Evolutionary conservation across 2,797 vertebrate genomes (phyloP).

Genomic region (Clarias fuscus): DNA sequence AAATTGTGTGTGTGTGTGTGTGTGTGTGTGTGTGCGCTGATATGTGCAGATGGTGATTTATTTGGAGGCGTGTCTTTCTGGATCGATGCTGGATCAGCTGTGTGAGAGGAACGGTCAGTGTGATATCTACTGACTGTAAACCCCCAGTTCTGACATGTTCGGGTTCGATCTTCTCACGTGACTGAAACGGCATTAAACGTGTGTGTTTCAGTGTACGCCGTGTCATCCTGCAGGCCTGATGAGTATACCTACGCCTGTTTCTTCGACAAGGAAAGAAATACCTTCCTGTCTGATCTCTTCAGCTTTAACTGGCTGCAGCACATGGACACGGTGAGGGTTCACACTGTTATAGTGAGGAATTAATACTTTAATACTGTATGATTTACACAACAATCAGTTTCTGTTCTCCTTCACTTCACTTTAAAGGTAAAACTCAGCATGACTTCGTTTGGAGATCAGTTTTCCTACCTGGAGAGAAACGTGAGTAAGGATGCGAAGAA

Average conservation of each 20-base stretch:
- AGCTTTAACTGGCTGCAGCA: not conserved
- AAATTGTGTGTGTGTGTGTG: too few relatives aligned
- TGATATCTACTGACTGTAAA: not conserved
- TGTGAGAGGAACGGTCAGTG: conserved; percentile 1
- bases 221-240: not conserved
- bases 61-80: conserved; percentile 35
- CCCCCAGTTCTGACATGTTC: not conserved
- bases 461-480: conserved; percentile 5
- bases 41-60: conserved; percentile 37
- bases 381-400: not conserved
- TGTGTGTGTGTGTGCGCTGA: too few relatives aligned
- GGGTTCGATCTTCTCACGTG: not conserved
- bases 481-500: not conserved
- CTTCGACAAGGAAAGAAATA: not conserved
- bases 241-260: conserved; percentile 1
- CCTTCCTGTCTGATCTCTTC: conserved; percentile 5
- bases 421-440: not conserved
- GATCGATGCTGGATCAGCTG: conserved; percentile 36
- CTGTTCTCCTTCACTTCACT: not conserved
- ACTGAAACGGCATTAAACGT: not conserved
- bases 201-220: not conserved
- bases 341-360: too few relatives aligned
- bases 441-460: conserved; percentile 6
- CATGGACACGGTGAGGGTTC: not conserved
- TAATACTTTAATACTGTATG: too few relatives aligned